Conservation (phyloP, 2,113 vertebrate genomes). For the Thunnus thynnus region DNA sequence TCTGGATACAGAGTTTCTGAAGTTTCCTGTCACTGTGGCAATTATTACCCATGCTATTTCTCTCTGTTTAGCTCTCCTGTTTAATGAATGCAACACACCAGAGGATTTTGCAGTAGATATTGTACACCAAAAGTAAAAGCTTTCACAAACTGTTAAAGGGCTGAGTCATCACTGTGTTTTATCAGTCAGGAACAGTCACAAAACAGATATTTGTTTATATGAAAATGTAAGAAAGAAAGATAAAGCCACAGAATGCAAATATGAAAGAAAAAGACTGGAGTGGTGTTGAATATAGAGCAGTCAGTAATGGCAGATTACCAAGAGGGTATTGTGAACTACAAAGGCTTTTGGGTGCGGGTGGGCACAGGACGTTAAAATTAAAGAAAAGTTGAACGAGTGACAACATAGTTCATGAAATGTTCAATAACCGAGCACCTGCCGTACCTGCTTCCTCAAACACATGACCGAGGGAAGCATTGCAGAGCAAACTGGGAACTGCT, state of each 20-base stretch:
- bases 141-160: constrained; percentile 5
- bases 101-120: neutral
- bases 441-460: constrained; percentile 27
- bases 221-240: constrained; percentile 17
- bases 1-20: neutral
- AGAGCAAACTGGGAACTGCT: constrained; percentile 42
- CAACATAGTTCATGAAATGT: constrained; percentile 39
- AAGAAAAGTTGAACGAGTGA: constrained; percentile 1
- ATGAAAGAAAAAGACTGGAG: constrained; percentile 16
- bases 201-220: constrained; percentile 9
- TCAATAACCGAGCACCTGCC: constrained; percentile 25
- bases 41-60: neutral
- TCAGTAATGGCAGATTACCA: constrained; percentile 49
- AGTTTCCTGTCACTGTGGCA: neutral
- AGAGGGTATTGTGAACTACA: constrained; percentile 40
- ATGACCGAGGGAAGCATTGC: neutral
- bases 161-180: constrained; percentile 26
- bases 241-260: constrained; percentile 26
- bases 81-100: constrained; percentile 7
- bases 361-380: constrained; percentile 15
- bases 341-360: constrained; percentile 16
- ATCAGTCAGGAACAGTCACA: constrained; percentile 22
- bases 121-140: neutral
- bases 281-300: constrained; percentile 44
- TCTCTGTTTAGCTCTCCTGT: neutral